A percentile compares a stretch with the other conserved stretches of the same genome.
Conservation (phyloP, 2,797 vertebrate genomes). For the Xerus rutilus region DNA sequence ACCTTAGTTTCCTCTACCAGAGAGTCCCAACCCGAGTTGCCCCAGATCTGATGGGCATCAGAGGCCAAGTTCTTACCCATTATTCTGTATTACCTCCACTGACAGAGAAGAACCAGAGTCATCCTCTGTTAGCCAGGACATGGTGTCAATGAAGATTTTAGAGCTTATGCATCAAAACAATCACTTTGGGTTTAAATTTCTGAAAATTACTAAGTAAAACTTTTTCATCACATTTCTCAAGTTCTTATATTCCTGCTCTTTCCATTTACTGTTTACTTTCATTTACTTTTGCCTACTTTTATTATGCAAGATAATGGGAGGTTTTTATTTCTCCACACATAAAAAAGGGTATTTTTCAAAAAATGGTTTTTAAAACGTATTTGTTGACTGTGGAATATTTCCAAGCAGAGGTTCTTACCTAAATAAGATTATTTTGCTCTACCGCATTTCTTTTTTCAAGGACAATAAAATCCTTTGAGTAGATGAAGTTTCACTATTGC, state of each 20-base stretch:
- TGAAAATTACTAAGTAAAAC: slow-evolving; percentile 50
- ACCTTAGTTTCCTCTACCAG: not conserved
- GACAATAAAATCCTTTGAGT: slow-evolving; percentile 1
- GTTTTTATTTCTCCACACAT: not conserved
- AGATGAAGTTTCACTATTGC: not conserved
- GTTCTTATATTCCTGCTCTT: slow-evolving; percentile 24
- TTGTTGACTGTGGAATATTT: slow-evolving; percentile 43
- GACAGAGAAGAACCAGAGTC: not conserved
- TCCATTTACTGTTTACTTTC: not conserved
- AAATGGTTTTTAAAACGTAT: not conserved
- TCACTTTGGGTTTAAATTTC: not conserved
- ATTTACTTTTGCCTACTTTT: slow-evolving; percentile 7
- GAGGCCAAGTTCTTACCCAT: not conserved
- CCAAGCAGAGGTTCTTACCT: slow-evolving; percentile 30
- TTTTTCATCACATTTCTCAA: not conserved
- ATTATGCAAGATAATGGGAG: slow-evolving; percentile 1
- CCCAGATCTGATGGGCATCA: not conserved
- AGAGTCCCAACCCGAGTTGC: not conserved
- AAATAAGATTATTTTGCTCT: slow-evolving; percentile 45
- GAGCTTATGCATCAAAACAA: not conserved
- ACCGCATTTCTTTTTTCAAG: slow-evolving; percentile 27
- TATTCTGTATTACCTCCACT: not conserved
- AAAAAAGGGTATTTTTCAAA: slow-evolving; percentile 13
- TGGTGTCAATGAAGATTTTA: not conserved
- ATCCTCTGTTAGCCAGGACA: not conserved